Percentiles rank a stretch among this genome's conserved stretches.
phyloP scores from a whole-genome alignment of 2,113 vertebrate genomes.

The Anolis sagrei region DNA sequence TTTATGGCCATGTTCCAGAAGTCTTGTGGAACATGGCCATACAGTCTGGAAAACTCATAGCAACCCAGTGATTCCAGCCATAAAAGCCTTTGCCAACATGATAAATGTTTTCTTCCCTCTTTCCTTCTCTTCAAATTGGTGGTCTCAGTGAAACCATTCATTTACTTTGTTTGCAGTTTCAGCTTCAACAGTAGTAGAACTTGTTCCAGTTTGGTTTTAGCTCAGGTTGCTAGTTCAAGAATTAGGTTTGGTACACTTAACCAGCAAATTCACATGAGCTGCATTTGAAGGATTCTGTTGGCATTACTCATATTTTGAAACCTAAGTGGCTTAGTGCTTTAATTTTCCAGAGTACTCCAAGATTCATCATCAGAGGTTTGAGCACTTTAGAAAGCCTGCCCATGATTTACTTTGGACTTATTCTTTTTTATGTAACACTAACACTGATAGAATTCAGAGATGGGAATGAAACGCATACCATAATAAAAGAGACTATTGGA shows the following conservation, averaged over 20 bases:
- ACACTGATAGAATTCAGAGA: not conserved
- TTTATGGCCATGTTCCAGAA: too few species aligned
- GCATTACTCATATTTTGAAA: slow-evolving; percentile 38
- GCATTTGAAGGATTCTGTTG: slow-evolving; percentile 48
- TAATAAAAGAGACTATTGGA: not conserved
- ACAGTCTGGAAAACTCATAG: too few species aligned
- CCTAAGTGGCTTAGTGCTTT: slow-evolving; percentile 43
- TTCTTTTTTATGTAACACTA: slow-evolving; percentile 15
- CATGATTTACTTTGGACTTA: not conserved
- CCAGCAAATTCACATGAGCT: too few species aligned
- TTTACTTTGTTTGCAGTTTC: not conserved
- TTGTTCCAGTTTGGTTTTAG: not conserved
- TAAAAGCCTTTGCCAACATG: too few species aligned
- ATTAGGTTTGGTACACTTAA: too few species aligned
- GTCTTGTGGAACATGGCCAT: too few species aligned
- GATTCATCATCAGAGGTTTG: not conserved
- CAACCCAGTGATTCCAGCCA: too few species aligned
- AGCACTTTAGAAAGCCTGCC: not conserved
- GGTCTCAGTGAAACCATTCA: not conserved
- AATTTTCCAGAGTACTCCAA: slow-evolving; percentile 8
- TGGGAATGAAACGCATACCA: not conserved
- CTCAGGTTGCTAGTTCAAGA: not conserved
- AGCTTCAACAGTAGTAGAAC: not conserved
- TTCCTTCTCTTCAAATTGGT: not conserved
- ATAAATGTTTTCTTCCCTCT: too few species aligned